Conservation (phyloP, 2,797 vertebrate genomes). For the Dryobates pubescens region DNA sequence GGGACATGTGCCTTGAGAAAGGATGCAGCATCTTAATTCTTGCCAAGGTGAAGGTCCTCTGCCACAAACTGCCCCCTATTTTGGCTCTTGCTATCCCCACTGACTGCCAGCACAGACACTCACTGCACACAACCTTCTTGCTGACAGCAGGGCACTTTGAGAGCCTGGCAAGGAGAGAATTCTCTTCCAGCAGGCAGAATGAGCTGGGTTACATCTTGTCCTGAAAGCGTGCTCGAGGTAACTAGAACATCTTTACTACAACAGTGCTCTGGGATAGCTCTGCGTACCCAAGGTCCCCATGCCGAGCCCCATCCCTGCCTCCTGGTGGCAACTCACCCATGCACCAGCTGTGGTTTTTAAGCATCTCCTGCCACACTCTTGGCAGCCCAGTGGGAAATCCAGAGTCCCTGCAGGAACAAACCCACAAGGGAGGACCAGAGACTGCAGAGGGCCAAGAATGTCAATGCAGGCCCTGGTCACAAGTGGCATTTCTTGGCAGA, state of each 20-base stretch:
- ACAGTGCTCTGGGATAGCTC: background rate
- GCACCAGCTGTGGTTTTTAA: background rate
- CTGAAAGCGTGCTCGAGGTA: too few relatives aligned
- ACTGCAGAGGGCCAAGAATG: background rate
- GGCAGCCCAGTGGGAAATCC: accelerated
- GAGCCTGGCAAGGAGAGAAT: accelerated
- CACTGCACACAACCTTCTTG: background rate
- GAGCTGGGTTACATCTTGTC: background rate
- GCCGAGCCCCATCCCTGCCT: background rate
- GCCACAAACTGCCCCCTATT: background rate
- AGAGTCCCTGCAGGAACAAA: background rate
- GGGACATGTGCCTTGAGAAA: background rate
- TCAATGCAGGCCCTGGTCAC: accelerated
- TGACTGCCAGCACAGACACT: background rate
- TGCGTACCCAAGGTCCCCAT: background rate
- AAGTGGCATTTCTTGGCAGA: background rate
- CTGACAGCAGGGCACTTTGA: background rate
- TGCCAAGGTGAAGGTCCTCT: background rate
- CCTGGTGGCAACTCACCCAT: background rate
- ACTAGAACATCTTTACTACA: too few relatives aligned
- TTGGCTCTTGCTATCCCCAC: background rate
- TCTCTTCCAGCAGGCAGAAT: background rate
- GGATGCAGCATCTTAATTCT: background rate
- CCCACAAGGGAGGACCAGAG: background rate
- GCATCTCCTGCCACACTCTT: background rate